Evolutionary conservation across 2,797 vertebrate species (phyloP), one percentile per base, ranked within the genome.

Genomic region (Melanotaenia parkinsoni): DNA sequence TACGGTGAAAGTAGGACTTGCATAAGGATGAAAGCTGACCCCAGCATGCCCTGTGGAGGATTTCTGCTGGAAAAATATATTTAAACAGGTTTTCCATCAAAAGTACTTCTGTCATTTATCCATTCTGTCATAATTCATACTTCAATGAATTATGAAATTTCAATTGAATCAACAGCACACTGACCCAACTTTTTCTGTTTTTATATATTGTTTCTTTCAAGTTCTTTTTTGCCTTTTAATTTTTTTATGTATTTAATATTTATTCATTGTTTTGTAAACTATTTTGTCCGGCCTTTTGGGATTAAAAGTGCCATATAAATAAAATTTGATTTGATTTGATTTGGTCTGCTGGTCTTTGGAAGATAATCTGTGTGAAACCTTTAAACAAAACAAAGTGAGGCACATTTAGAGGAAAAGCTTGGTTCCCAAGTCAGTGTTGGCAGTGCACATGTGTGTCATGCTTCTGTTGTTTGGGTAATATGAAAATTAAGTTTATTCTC

Each of bases 381-480:
- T 73, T 71, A 89, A 86, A 91, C 84, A 84, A 89, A 80, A 88
- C 82, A 80, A 88, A 88, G 81, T 84, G 82, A 77, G 77, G 78
- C 58, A 0, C 78, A 67, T 83, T 88, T 77, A 71, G 69, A 80
- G 60, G 50, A 66, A 54, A 80, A 70, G 75, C 79, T 77, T 78
- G 70, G 87, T 93, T 1, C 32, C 20, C 2, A 53, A 70, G 24
- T 60, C 51, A 16, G 14, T 47, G 35, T 33, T 56, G 32, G 47
- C 58, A 67, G 66, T 37, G 38, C 22, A n/a, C n/a, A 33, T 35
- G 63, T 60, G 18, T 58, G 65, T 82, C 79, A 63, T 86, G 76
- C 62, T 83, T 74, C 53, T 81, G 64, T 57, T 77, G 45, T 83
- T 83, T 81, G 68, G 59, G 50, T 83, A 76, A 80, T 79, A 62